Evolutionary conservation across 37 sponge, comb jelly and placozoan species (phyloP).

Genomic region (Sycon ciliatum): DNA sequence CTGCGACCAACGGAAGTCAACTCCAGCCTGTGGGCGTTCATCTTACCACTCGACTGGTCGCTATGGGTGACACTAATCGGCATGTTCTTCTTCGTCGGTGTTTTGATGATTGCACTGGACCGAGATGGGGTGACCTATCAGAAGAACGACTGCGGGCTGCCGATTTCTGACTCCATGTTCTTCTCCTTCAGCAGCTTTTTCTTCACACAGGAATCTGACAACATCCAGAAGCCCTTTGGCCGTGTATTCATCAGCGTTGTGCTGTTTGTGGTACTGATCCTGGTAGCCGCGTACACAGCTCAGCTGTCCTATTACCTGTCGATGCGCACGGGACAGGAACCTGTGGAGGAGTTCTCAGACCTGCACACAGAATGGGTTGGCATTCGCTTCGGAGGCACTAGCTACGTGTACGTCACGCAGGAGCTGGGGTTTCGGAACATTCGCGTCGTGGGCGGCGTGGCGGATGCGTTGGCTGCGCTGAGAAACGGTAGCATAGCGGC

Average conservation of each 20-base stretch:
- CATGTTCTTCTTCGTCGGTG: not conserved
- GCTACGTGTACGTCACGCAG: too few relatives aligned
- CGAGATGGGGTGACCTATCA: not conserved
- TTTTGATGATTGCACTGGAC: not conserved
- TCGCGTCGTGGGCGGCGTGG: too few relatives aligned
- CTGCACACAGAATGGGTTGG: too few relatives aligned
- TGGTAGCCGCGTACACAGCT: constrained; percentile 2
- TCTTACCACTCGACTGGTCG: not conserved
- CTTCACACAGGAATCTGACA: not conserved
- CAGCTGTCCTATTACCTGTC: too few relatives aligned
- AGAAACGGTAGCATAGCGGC: too few relatives aligned
- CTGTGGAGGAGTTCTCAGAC: too few relatives aligned
- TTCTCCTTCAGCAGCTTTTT: not conserved
- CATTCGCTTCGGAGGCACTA: too few relatives aligned
- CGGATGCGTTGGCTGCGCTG: too few relatives aligned
- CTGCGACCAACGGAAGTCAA: not conserved
- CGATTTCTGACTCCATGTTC: not conserved
- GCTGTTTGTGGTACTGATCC: not conserved
- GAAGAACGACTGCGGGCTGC: too few relatives aligned
- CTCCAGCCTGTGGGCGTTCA: not conserved
- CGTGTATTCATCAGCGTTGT: not conserved
- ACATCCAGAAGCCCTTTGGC: not conserved
- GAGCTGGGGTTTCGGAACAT: too few relatives aligned
- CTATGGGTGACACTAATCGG: not conserved
- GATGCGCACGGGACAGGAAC: too few relatives aligned